Conservation (phyloP, 2,888 invertebrate species). For the Emesis russula region DNA sequence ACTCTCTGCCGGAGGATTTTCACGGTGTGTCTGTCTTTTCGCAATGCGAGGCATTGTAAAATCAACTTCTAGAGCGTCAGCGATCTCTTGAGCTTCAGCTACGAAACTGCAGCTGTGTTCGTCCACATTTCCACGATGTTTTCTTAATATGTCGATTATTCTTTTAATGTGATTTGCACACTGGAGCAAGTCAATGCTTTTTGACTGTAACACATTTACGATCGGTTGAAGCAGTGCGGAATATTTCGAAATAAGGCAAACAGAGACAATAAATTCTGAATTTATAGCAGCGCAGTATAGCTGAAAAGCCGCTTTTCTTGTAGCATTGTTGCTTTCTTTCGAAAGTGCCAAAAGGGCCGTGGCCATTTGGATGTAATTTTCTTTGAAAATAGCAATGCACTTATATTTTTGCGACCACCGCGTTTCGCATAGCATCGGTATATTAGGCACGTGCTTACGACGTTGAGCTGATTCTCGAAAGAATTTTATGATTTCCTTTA, state of each 20-base stretch:
- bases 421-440: not conserved
- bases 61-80: too few species aligned
- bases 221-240: not conserved
- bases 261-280: not conserved
- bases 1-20: too few species aligned
- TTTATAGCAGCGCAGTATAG: not conserved
- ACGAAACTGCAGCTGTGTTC: too few species aligned
- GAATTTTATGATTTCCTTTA: constrained; percentile 7
- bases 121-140: too few species aligned
- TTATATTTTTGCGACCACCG: constrained; percentile 4
- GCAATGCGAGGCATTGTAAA: too few species aligned
- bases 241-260: constrained; percentile 1
- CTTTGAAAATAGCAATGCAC: not conserved
- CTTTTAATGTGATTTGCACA: too few species aligned
- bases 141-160: too few species aligned
- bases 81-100: too few species aligned
- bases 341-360: not conserved
- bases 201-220: not conserved
- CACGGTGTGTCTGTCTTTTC: too few species aligned
- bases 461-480: constrained; percentile 6
- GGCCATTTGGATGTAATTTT: not conserved
- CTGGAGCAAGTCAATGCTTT: too few species aligned
- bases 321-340: too few species aligned
- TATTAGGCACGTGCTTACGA: constrained; percentile 4
- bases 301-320: too few species aligned